Evolutionary conservation across 2,113 vertebrate species (phyloP).

Genomic region (Alectura lathami): DNA sequence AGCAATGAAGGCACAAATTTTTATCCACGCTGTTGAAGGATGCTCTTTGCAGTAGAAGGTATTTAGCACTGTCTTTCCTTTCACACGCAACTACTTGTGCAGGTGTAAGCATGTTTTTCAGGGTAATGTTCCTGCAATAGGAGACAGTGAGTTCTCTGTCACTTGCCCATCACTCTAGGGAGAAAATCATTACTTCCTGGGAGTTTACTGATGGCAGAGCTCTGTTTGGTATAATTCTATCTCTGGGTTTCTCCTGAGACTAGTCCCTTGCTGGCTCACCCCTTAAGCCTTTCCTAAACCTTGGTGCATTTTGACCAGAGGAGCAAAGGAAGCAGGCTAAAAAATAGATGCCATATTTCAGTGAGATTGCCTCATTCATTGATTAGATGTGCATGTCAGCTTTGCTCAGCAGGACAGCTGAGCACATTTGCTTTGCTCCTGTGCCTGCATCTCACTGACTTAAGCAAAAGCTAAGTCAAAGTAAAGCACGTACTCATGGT

Average conservation of each 20-base stretch:
- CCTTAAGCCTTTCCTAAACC: neutral
- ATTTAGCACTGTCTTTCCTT: neutral
- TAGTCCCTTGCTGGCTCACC: neutral
- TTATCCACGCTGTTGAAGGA: neutral
- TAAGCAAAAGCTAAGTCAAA: neutral
- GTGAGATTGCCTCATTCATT: neutral
- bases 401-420: neutral
- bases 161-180: neutral
- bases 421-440: neutral
- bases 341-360: neutral
- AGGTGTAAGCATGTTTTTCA: neutral
- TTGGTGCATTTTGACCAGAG: neutral
- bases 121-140: neutral
- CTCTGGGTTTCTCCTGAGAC: neutral
- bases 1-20: accelerated
- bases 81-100: neutral
- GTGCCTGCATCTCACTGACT: neutral
- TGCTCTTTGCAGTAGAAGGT: neutral
- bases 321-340: neutral
- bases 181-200: neutral
- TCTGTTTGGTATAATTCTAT: neutral
- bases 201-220: neutral
- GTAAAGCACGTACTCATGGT: neutral
- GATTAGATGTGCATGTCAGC: neutral
- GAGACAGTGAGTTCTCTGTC: neutral